A percentile compares a stretch with the other conserved stretches of the same genome.
These are phyloP conservation scores for Mamestra configurata DNA, from an alignment of 1,140 invertebrate genomes.

Conservation along the genomic window DNA sequence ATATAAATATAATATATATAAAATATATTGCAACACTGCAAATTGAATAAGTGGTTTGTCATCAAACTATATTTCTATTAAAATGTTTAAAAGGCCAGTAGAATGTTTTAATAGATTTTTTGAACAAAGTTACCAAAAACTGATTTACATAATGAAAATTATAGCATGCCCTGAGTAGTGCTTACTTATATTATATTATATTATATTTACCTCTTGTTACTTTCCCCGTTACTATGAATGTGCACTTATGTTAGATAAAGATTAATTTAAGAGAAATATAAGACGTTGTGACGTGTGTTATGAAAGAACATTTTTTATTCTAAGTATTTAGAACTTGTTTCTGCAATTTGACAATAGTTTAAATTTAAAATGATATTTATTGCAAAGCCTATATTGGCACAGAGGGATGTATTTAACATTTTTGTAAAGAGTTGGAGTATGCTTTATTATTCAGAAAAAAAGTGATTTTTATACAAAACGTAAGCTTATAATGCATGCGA, in stretches of 20 bases:
- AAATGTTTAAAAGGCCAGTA: background rate
- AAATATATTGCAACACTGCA: background rate
- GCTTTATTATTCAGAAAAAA: conserved; percentile 46
- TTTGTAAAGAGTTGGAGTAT: conserved; percentile 45
- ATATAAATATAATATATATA: conserved; percentile 10
- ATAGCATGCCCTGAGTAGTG: conserved; percentile 23
- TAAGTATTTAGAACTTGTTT: conserved; percentile 57
- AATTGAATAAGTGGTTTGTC: background rate
- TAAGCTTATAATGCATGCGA: conserved; percentile 57
- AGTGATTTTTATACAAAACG: conserved; percentile 57
- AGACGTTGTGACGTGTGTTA: conserved; percentile 45
- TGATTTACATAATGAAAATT: background rate
- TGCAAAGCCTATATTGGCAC: conserved; percentile 50
- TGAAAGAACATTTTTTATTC: conserved; percentile 50
- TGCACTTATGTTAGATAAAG: conserved; percentile 44
- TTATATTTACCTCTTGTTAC: conserved; percentile 34
- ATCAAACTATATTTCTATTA: background rate
- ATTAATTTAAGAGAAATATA: conserved; percentile 44
- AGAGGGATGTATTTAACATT: conserved; percentile 52
- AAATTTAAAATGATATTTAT: conserved; percentile 54
- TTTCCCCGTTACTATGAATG: conserved; percentile 37
- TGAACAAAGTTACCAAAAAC: conserved; percentile 44
- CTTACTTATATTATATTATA: conserved; percentile 5
- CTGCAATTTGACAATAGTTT: conserved; percentile 63
- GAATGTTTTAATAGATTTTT: conserved; percentile 1